A percentile compares a stretch with the other conserved stretches of the same genome.
These are phyloP conservation scores for Colletes gigas DNA, from an alignment of 1,140 invertebrate genomes.

Conservation along the genomic window DNA sequence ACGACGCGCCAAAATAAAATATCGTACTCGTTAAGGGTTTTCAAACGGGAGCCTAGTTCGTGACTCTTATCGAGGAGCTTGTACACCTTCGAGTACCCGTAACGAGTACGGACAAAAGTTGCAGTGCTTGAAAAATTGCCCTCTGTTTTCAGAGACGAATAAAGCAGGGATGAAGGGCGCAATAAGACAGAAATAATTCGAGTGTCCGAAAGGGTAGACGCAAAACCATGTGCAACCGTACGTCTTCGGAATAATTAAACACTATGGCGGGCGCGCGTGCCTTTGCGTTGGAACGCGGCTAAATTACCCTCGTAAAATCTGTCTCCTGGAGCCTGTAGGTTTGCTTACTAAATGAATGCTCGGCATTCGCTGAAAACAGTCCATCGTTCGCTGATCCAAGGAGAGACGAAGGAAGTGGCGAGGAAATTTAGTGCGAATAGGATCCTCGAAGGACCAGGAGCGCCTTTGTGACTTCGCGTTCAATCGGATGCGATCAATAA, in stretches of 20 bases:
- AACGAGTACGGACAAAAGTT: no score
- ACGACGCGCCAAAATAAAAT: no score
- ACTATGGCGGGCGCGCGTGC: background rate
- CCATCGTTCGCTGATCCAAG: background rate
- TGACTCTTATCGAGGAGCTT: no score
- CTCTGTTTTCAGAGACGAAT: background rate
- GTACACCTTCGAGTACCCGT: no score
- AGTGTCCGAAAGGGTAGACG: background rate
- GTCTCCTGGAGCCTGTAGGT: background rate
- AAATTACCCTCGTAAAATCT: slow-evolving; percentile 40
- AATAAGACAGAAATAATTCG: slow-evolving; percentile 7
- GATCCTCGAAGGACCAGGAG: background rate
- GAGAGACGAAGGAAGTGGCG: background rate
- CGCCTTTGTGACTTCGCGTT: slow-evolving; percentile 4
- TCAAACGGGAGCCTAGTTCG: no score
- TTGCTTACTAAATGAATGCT: slow-evolving; percentile 26
- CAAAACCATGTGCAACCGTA: slow-evolving; percentile 9
- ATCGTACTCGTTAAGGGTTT: no score
- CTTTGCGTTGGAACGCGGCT: background rate
- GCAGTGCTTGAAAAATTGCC: background rate
- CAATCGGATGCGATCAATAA: slow-evolving; percentile 36
- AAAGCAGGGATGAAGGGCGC: background rate
- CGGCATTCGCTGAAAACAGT: slow-evolving; percentile 2
- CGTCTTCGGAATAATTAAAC: slow-evolving; percentile 47
- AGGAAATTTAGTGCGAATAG: background rate